Evolutionary conservation across 2,113 vertebrate genomes (phyloP).

Genomic region (Calcarius ornatus): DNA sequence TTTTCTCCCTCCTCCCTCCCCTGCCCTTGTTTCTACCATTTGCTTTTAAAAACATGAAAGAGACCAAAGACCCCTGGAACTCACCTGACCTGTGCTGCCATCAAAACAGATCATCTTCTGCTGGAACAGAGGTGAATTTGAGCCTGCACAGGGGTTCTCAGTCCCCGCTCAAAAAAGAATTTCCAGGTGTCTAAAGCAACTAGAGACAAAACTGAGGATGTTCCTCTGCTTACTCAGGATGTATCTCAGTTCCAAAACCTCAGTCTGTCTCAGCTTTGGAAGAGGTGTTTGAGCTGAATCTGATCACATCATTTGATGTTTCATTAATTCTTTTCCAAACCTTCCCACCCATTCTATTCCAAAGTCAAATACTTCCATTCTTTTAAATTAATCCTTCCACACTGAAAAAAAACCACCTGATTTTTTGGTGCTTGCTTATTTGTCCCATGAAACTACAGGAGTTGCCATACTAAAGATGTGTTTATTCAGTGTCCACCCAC

Average conservation of each 20-base stretch:
- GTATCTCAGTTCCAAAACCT: neutral
- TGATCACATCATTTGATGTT: neutral
- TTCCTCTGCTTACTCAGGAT: neutral
- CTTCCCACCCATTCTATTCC: neutral
- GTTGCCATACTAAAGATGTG: neutral
- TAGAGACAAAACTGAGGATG: neutral
- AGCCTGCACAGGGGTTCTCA: neutral
- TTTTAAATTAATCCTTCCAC: neutral
- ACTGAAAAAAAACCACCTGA: neutral
- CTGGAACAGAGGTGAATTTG: neutral
- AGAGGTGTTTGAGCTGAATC: neutral
- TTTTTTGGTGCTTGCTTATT: neutral
- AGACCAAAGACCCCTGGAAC: neutral
- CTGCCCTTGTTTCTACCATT: neutral
- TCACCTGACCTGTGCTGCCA: neutral
- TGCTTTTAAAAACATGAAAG: neutral
- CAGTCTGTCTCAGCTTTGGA: neutral
- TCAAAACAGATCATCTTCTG: neutral
- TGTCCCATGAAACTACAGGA: neutral
- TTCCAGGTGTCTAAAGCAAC: neutral
- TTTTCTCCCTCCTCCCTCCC: neutral
- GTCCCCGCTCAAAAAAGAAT: neutral
- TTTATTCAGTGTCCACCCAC: neutral
- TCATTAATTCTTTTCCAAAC: neutral
- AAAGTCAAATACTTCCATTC: neutral